Evolutionary conservation across 1,140 invertebrate species (phyloP).

Genomic region (Drosophila lini): DNA sequence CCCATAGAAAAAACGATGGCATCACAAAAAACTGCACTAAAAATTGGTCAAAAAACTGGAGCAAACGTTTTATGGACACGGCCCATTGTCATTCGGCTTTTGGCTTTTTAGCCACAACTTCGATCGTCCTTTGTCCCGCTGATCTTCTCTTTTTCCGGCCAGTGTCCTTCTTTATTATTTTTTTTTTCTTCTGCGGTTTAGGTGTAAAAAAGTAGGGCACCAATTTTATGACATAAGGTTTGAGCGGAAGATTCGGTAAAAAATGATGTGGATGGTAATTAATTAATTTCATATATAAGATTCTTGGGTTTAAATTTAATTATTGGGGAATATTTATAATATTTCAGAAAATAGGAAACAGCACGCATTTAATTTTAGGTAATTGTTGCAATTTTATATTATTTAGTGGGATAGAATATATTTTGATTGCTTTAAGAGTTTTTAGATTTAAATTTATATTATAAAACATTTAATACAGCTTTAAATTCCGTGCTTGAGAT

Average conservation of each 20-base stretch:
- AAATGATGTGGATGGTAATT: background rate
- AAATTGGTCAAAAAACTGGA: slow-evolving; percentile 84
- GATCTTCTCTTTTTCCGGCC: slow-evolving; percentile 27
- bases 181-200: slow-evolving; percentile 41
- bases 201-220: slow-evolving; percentile 40
- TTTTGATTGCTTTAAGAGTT: too few relatives aligned
- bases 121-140: slow-evolving; percentile 34
- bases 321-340: too few relatives aligned
- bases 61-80: slow-evolving; percentile 63
- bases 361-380: too few relatives aligned
- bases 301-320: background rate
- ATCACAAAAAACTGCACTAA: slow-evolving; percentile 83
- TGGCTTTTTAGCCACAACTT: slow-evolving; percentile 54
- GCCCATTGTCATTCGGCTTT: slow-evolving; percentile 30
- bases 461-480: too few relatives aligned
- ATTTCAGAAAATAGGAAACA: too few relatives aligned
- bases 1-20: slow-evolving; percentile 44
- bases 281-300: background rate
- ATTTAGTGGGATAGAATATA: too few relatives aligned
- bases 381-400: too few relatives aligned
- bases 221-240: slow-evolving; percentile 9
- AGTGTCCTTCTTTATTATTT: slow-evolving; percentile 8
- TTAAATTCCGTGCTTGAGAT: too few relatives aligned
- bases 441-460: background rate
- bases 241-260: background rate